These are phyloP conservation scores for Drosophila ironensis DNA, from an alignment of 1,140 invertebrate genomes.

Conservation along the genomic window DNA sequence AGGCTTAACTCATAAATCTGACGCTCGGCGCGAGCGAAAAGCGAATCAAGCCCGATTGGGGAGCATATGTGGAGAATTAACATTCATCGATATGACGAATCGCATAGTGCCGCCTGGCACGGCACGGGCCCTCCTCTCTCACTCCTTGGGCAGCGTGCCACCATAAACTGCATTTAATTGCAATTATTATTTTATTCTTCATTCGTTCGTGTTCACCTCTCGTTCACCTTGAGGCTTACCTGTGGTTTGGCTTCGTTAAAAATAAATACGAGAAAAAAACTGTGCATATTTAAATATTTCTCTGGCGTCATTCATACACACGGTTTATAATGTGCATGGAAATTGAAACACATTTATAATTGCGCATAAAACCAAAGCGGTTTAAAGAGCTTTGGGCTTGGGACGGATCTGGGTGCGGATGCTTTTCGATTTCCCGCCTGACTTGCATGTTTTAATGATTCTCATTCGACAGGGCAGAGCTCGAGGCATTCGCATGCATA, in stretches of 20 bases:
- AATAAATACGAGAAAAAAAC: constrained; percentile 3
- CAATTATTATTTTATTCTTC: constrained; percentile 55
- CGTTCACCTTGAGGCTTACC: constrained; percentile 49
- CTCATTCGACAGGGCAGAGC: constrained; percentile 2
- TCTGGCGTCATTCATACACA: constrained; percentile 24
- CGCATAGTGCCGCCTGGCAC: constrained; percentile 46
- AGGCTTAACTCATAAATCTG: constrained; percentile 68
- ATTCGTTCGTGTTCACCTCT: constrained; percentile 8
- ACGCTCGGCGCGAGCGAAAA: constrained; percentile 21
- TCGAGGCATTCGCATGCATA: constrained; percentile 44
- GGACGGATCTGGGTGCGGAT: constrained; percentile 1
- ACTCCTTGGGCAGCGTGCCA: constrained; percentile 1
- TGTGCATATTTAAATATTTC: constrained; percentile 30
- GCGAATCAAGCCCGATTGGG: neutral
- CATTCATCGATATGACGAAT: constrained; percentile 49
- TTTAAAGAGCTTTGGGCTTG: constrained; percentile 16
- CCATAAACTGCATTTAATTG: constrained; percentile 70
- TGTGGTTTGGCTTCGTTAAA: constrained; percentile 1
- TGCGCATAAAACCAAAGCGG: constrained; percentile 43
- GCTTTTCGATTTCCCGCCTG: constrained; percentile 33
- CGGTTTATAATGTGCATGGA: constrained; percentile 22
- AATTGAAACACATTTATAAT: constrained; percentile 59
- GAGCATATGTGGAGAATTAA: constrained; percentile 2
- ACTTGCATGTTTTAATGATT: constrained; percentile 41
- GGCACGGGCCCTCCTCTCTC: constrained; percentile 8